Conservation (phyloP, 1,140 invertebrate genomes). For the Ganaspis sp. region DNA sequence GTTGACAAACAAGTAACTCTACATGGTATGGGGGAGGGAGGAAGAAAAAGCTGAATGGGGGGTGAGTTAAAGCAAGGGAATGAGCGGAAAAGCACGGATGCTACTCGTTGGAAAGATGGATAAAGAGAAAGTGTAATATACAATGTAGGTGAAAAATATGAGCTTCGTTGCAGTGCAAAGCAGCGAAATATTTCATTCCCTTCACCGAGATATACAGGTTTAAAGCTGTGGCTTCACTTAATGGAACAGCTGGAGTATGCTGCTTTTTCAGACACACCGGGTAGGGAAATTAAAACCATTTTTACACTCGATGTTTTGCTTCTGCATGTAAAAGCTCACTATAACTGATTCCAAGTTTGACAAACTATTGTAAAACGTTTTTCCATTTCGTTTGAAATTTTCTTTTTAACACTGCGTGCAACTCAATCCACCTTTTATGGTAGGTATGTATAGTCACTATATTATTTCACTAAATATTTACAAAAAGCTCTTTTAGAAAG, state of each 20-base stretch:
- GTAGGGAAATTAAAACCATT: constrained; percentile 43
- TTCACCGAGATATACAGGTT: not conserved
- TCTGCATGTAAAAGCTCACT: constrained; percentile 16
- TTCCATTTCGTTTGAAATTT: too few species aligned
- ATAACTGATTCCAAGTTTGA: not conserved
- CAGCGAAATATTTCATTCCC: constrained; percentile 12
- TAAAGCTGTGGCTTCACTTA: constrained; percentile 23
- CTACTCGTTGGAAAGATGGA: constrained; percentile 12
- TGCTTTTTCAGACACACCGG: not conserved
- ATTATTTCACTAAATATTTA: too few species aligned
- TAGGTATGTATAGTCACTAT: too few species aligned
- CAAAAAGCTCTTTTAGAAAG: too few species aligned
- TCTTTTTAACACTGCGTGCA: not conserved
- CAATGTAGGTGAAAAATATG: constrained; percentile 21
- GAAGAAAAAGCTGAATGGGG: not conserved
- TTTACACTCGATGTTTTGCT: not conserved
- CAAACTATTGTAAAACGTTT: not conserved
- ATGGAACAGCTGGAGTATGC: constrained; percentile 19
- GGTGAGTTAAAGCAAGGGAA: not conserved
- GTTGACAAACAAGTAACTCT: constrained; percentile 17
- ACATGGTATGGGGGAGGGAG: not conserved
- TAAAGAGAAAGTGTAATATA: constrained; percentile 17
- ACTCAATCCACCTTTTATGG: too few species aligned
- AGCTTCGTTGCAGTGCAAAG: constrained; percentile 10
- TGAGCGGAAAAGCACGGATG: constrained; percentile 4